Conservation (phyloP, 2,797 vertebrate species). For the Sarcoramphus papa region DNA sequence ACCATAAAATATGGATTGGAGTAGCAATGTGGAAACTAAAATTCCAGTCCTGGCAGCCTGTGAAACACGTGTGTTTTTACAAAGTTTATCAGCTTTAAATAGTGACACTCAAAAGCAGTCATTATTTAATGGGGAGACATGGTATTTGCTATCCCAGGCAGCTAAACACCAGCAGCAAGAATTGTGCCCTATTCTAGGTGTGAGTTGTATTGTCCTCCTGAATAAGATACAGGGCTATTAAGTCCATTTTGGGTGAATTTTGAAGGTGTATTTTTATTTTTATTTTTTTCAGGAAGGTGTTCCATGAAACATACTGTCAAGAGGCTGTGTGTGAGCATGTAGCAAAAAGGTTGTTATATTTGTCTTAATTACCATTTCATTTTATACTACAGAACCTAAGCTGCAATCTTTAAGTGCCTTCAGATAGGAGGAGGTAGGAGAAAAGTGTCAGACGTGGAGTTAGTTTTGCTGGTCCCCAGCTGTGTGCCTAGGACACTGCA, state of each 20-base stretch:
- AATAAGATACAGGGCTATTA: not conserved
- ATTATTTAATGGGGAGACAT: not conserved
- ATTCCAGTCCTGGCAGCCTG: constrained; percentile 17
- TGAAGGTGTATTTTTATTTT: not conserved
- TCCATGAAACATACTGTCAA: not conserved
- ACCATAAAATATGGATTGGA: constrained; percentile 73
- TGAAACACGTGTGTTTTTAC: not conserved
- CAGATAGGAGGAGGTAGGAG: not conserved
- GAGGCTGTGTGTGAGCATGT: not conserved
- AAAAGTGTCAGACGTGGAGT: not conserved
- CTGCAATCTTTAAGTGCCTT: not conserved
- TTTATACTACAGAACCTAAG: not conserved
- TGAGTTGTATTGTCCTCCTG: not conserved
- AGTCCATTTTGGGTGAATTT: not conserved
- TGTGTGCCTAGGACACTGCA: fast-evolving
- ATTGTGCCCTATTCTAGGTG: not conserved
- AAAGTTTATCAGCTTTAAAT: constrained; percentile 24
- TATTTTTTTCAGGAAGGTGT: not conserved
- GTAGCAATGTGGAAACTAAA: constrained; percentile 26
- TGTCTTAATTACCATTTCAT: not conserved
- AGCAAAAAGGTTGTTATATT: not conserved
- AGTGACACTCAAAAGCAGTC: not conserved
- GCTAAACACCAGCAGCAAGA: not conserved
- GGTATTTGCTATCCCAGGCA: not conserved
- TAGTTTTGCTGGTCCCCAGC: not conserved